These are phyloP conservation scores for Cylloceria caligata DNA, from an alignment of 2,888 invertebrate genomes.

Conservation along the genomic window DNA sequence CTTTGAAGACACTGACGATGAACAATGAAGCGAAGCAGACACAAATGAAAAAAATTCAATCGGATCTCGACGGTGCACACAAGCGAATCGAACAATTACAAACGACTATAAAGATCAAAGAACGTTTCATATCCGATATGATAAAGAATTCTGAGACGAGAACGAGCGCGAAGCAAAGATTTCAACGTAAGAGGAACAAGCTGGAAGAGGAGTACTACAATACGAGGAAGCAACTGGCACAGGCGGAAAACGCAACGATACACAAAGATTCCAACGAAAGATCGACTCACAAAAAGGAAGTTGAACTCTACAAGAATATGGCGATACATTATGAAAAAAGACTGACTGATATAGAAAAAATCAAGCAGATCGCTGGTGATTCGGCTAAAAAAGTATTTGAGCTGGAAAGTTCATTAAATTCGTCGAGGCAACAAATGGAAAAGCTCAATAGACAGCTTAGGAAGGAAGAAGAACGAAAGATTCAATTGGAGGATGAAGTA, in stretches of 20 bases:
- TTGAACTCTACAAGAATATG: slow-evolving; percentile 84
- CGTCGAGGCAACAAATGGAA: slow-evolving; percentile 91
- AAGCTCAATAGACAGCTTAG: slow-evolving; percentile 90
- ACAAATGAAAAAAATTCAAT: slow-evolving; percentile 82
- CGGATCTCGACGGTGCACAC: slow-evolving; percentile 88
- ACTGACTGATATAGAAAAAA: slow-evolving; percentile 86
- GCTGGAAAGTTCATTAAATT: slow-evolving; percentile 90
- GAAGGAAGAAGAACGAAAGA: slow-evolving; percentile 90
- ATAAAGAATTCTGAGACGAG: slow-evolving; percentile 87
- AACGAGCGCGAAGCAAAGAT: slow-evolving; percentile 86
- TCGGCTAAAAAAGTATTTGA: slow-evolving; percentile 89
- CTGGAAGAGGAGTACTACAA: slow-evolving; percentile 88
- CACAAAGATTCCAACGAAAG: slow-evolving; percentile 76
- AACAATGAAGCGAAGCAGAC: slow-evolving; percentile 82
- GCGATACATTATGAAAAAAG: slow-evolving; percentile 85
- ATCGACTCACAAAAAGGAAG: slow-evolving; percentile 82
- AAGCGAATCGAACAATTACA: slow-evolving; percentile 90
- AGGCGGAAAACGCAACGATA: slow-evolving; percentile 84
- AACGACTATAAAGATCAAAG: slow-evolving; percentile 89
- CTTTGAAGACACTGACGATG: slow-evolving; percentile 84
- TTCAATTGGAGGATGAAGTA: slow-evolving; percentile 89
- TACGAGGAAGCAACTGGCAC: slow-evolving; percentile 86
- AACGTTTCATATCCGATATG: slow-evolving; percentile 90
- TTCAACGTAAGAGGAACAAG: slow-evolving; percentile 88
- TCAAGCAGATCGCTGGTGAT: slow-evolving; percentile 87